Conservation (phyloP, 2,113 vertebrate species). For the Riparia riparia region DNA sequence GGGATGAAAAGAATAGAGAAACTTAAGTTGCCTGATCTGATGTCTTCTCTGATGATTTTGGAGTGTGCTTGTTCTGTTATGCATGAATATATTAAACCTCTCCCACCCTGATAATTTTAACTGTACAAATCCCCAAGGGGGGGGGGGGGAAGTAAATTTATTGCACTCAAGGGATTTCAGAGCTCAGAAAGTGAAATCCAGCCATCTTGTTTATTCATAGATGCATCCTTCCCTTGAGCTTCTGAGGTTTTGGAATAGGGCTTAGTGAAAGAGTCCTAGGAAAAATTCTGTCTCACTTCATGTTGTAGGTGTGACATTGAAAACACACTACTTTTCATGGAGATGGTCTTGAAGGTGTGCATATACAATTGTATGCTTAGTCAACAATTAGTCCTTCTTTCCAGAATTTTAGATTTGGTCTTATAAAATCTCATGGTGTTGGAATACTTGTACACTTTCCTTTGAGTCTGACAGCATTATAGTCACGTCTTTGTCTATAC, state of each 20-base stretch:
- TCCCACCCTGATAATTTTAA: not conserved
- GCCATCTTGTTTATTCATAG: not conserved
- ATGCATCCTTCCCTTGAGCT: not conserved
- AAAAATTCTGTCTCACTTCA: not conserved
- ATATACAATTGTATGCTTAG: not conserved
- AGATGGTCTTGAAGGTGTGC: not conserved
- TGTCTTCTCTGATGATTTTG: not conserved
- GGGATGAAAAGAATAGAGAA: not conserved
- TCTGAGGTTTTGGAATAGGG: not conserved
- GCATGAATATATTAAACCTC: not conserved
- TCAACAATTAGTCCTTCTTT: not conserved
- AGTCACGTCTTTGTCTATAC: not conserved
- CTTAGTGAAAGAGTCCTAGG: not conserved
- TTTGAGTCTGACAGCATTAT: not conserved
- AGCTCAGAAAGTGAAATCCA: not conserved
- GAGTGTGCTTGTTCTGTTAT: not conserved
- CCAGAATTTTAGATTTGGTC: not conserved
- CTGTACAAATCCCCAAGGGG: not conserved
- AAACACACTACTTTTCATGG: not conserved
- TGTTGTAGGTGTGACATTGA: not conserved
- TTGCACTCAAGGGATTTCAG: not conserved
- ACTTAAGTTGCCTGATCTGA: not conserved
- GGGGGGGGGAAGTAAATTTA: not conserved
- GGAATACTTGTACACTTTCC: not conserved
- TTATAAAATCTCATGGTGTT: not conserved